Evolutionary conservation across 2,888 invertebrate species (phyloP).

Genomic region (Catocala nupta): DNA sequence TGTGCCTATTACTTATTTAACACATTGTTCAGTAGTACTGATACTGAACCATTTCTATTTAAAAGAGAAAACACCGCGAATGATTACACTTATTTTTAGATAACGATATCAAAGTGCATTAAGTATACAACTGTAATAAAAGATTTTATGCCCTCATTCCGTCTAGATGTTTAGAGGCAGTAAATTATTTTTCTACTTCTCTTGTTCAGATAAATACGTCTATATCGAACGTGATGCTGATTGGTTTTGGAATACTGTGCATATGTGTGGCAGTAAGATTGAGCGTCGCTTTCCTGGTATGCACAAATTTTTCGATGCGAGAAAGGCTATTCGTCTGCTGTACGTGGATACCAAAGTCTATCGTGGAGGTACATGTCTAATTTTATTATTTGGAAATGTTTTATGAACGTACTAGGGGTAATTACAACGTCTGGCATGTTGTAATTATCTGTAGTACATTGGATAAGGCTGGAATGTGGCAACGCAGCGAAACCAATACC

Average conservation of each 20-base stretch:
- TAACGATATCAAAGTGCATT: neutral
- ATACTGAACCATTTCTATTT: too few relatives aligned
- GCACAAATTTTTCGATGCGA: conserved; percentile 82
- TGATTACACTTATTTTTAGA: too few relatives aligned
- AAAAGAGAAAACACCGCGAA: too few relatives aligned
- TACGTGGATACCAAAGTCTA: conserved; percentile 91
- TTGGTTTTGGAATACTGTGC: conserved; percentile 73
- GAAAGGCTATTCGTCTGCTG: conserved; percentile 89
- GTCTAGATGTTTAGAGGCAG: neutral
- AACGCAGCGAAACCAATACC: too few relatives aligned
- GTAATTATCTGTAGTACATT: too few relatives aligned
- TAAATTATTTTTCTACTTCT: neutral
- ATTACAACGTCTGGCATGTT: too few relatives aligned
- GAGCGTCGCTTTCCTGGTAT: conserved; percentile 64
- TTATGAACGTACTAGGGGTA: too few relatives aligned
- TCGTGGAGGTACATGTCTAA: conserved; percentile 86
- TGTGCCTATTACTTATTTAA: too few relatives aligned
- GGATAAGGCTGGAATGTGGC: too few relatives aligned
- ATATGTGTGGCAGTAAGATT: conserved; percentile 70
- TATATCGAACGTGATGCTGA: conserved; percentile 63
- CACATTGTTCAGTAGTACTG: too few relatives aligned
- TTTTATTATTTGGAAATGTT: neutral
- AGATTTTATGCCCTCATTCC: neutral
- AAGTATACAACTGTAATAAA: neutral
- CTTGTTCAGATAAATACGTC: conserved; percentile 66